Evolutionary conservation across 2,888 invertebrate genomes (phyloP), one percentile per base, ranked within the genome.

Genomic region (Thymelicus sylvestris): DNA sequence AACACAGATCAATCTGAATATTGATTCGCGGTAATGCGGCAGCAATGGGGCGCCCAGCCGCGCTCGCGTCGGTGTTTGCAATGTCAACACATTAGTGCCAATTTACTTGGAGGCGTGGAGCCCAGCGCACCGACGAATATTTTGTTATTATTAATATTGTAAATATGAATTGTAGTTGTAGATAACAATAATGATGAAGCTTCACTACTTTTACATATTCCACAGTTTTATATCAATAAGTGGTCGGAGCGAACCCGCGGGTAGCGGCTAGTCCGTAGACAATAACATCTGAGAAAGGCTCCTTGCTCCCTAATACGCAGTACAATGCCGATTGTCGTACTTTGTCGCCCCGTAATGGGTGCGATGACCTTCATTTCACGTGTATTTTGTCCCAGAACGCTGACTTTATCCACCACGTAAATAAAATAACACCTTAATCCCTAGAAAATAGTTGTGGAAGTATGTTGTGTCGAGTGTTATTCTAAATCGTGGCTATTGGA

Each of bases 281-380:
- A 48, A 52, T 44, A 10, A 7, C 15, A 15, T 19, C 66, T 44
- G 41, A 6, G 57, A 48, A 59, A 44, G 47, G 66, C 48, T 8
- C 24, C 66, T 48, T n/a, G 24, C 62, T 62, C 62, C 67, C 31
- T 31, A 64, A 38, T 50, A 62, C 67, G 61, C 52, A 41, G 60
- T 12, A 68, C 62, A 68, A 68, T 68, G 67, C 41, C 60, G 60
- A 67, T 67, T 67, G 67, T 62, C 67, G 47, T 38, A 68, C 44
- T 62, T 62, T 52, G 68, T 63, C 63, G 68, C 31, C 47, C 47
- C 52, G 70, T 67, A 75, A 75, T 73, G 73, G 70, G 75, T 72
- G 41, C 74, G 64, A 74, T 44, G 73, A 74, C 75, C 75, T 74
- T 66, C 61, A 57, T 59, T 63, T 67, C 67, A 67, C 63, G 67